A percentile compares a stretch with the other conserved stretches of the same genome.
Conservation (phyloP, 2,888 invertebrate species). For the Apomyelois bistriatella region DNA sequence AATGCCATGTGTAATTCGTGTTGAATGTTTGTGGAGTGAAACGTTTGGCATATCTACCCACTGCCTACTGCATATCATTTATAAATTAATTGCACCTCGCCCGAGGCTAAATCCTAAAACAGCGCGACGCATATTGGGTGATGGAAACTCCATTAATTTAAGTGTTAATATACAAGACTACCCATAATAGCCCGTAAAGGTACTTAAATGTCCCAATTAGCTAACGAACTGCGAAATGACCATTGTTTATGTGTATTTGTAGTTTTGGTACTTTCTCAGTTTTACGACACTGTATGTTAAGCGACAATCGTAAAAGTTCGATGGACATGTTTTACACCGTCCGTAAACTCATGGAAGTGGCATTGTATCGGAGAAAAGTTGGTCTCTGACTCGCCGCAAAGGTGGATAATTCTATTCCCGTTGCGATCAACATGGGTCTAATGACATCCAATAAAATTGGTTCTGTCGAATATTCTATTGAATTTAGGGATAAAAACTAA, state of each 20-base stretch:
- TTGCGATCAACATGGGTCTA: conserved; percentile 36
- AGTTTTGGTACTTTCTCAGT: conserved; percentile 56
- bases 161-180: conserved; percentile 28
- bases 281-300: conserved; percentile 72
- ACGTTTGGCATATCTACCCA: conserved; percentile 48
- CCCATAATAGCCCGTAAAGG: conserved; percentile 28
- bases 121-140: conserved; percentile 6
- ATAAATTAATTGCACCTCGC: background rate
- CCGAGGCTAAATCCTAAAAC: background rate
- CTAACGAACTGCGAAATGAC: conserved; percentile 63
- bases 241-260: conserved; percentile 51
- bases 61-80: conserved; percentile 16
- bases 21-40: conserved; percentile 51
- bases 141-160: conserved; percentile 40
- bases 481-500: conserved; percentile 30
- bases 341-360: conserved; percentile 55
- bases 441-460: conserved; percentile 40
- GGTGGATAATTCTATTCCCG: conserved; percentile 44
- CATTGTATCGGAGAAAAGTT: conserved; percentile 53
- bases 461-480: conserved; percentile 30
- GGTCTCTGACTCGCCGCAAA: conserved; percentile 40
- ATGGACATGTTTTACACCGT: conserved; percentile 65
- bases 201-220: conserved; percentile 58
- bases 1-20: conserved; percentile 56
- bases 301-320: conserved; percentile 65